A percentile compares a stretch with the other conserved stretches of the same genome.
These are phyloP conservation scores for Polypterus senegalus DNA, from an alignment of 2,113 vertebrate species.

Conservation along the genomic window DNA sequence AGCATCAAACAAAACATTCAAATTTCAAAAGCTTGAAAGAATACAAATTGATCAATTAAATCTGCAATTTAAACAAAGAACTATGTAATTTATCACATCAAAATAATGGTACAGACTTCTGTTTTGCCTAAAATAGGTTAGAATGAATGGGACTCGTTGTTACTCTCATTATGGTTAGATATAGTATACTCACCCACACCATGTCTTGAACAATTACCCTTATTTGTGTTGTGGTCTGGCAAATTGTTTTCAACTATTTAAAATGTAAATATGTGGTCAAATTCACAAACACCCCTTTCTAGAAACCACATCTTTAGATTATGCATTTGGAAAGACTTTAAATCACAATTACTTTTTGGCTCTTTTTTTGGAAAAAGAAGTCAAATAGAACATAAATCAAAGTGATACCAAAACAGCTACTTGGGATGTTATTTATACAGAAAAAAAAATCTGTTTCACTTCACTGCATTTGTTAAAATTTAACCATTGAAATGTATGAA, in stretches of 20 bases:
- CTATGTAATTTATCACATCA: conserved; percentile 45
- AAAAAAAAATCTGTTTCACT: too few species aligned
- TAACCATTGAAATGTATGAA: too few species aligned
- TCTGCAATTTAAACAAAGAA: too few species aligned
- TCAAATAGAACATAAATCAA: too few species aligned
- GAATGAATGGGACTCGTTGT: neutral
- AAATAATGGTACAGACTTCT: conserved; percentile 33
- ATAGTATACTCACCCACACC: conserved; percentile 3
- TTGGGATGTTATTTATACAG: too few species aligned
- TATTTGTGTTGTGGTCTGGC: conserved; percentile 33
- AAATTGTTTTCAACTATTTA: conserved; percentile 46
- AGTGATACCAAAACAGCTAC: too few species aligned
- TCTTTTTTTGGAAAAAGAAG: conserved; percentile 5
- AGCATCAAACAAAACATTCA: too few species aligned
- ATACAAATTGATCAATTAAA: too few species aligned
- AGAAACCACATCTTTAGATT: conserved; percentile 15
- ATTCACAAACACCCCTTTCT: conserved; percentile 25
- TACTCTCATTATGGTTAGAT: conserved; percentile 1
- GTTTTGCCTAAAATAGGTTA: conserved; percentile 7
- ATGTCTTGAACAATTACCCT: conserved; percentile 24
- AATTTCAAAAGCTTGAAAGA: too few species aligned
- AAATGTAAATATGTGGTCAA: conserved; percentile 44
- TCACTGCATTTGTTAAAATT: too few species aligned
- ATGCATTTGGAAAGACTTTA: conserved; percentile 15
- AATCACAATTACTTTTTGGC: conserved; percentile 40